A percentile compares a stretch with the other conserved stretches of the same genome.
Conservation (phyloP, 2,888 invertebrate species). For the Deladenus siricidicola region DNA sequence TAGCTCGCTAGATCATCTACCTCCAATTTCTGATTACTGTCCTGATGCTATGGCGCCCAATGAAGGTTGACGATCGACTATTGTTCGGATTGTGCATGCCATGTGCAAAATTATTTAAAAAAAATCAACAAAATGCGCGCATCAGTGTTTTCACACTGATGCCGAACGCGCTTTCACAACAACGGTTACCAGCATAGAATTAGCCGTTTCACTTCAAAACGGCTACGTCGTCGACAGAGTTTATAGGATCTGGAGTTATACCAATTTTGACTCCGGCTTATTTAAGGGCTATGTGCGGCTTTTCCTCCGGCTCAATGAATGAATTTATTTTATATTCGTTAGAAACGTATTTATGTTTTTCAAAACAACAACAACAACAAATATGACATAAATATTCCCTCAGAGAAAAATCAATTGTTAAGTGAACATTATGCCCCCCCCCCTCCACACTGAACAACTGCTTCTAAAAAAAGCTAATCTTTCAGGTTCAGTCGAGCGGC, state of each 20-base stretch:
- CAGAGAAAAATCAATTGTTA: too few relatives aligned
- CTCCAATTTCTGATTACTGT: not conserved
- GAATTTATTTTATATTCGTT: too few relatives aligned
- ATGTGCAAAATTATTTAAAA: not conserved
- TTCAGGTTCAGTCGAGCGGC: not conserved
- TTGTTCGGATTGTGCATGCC: not conserved
- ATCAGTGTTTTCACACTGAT: not conserved
- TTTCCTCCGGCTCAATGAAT: not conserved
- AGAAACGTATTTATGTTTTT: too few relatives aligned
- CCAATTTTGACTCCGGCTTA: not conserved
- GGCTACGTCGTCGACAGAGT: constrained; percentile 5
- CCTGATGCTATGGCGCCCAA: not conserved
- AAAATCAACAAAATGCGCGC: too few relatives aligned
- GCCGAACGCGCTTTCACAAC: not conserved
- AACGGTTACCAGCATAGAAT: constrained; percentile 4
- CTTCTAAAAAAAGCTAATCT: too few relatives aligned
- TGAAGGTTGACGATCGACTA: too few relatives aligned
- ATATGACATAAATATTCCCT: too few relatives aligned
- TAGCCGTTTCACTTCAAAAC: not conserved
- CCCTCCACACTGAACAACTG: too few relatives aligned
- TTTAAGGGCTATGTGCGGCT: not conserved
- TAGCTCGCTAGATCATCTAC: not conserved
- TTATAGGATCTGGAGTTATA: not conserved
- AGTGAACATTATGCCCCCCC: too few relatives aligned
- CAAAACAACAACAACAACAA: too few relatives aligned